phyloP scores from a whole-genome alignment of 2,113 vertebrate species.

The Corythoichthys haematopterus region DNA sequence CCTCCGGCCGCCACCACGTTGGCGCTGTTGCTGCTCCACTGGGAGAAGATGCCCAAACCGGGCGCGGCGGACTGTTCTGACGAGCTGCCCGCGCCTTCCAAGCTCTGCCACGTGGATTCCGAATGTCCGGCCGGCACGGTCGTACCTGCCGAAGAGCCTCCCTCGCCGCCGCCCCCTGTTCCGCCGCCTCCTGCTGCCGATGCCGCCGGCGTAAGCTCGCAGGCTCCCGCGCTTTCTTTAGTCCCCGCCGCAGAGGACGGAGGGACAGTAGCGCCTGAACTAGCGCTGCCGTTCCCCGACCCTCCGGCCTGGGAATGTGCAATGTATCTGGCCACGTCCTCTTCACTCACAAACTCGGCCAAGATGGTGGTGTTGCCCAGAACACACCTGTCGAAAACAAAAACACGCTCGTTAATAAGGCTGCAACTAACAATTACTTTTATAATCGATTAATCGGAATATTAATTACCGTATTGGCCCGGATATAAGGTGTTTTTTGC shows the following conservation, averaged over 20 bases:
- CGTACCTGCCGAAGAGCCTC: constrained; percentile 32
- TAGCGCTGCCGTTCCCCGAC: constrained; percentile 49
- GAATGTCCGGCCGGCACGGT: constrained; percentile 50
- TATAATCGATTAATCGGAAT: too few relatives aligned
- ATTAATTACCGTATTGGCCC: too few relatives aligned
- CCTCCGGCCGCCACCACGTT: constrained; percentile 71
- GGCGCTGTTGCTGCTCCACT: constrained; percentile 87
- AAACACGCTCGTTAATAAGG: neutral
- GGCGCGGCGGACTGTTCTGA: constrained; percentile 81
- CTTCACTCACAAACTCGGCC: constrained; percentile 98
- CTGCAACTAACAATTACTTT: too few relatives aligned
- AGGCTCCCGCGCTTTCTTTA: constrained; percentile 52
- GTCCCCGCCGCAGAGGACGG: constrained; percentile 69
- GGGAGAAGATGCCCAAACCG: constrained; percentile 87
- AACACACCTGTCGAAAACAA: constrained; percentile 82
- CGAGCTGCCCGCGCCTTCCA: constrained; percentile 90
- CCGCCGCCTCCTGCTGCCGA: constrained; percentile 31
- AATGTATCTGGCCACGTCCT: constrained; percentile 97
- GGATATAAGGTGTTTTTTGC: too few relatives aligned
- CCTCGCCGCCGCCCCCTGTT: constrained; percentile 46
- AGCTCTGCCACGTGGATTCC: constrained; percentile 85
- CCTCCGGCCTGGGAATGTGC: constrained; percentile 84
- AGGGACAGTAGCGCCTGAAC: constrained; percentile 62
- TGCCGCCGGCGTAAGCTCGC: constrained; percentile 59
- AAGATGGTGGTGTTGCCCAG: constrained; percentile 99